Conservation (phyloP, 2,113 vertebrate species). For the Sinocyclocheilus rhinocerous region DNA sequence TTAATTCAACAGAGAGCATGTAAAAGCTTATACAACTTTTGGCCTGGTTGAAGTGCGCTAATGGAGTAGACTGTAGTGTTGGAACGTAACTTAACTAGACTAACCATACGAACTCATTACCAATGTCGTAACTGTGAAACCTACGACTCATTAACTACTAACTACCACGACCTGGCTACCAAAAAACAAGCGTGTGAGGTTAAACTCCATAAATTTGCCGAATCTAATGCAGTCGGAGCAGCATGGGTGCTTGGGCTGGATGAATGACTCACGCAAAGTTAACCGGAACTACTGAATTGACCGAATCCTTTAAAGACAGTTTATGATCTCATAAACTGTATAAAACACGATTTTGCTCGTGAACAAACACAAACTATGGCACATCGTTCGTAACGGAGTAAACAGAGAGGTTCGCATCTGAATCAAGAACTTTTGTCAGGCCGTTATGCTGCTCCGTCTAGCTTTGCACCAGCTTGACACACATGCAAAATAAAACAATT, state of each 20-base stretch:
- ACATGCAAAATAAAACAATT: conserved; percentile 30
- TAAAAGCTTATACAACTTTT: no score
- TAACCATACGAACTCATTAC: background rate
- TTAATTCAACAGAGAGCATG: background rate
- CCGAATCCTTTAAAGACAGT: background rate
- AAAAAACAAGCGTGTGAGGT: background rate
- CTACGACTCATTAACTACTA: no score
- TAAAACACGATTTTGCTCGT: background rate
- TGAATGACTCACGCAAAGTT: conserved; percentile 35
- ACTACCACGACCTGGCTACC: background rate
- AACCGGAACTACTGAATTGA: conserved; percentile 35
- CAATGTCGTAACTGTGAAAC: background rate
- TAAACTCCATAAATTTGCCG: background rate
- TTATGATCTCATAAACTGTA: background rate
- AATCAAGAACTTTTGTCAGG: conserved; percentile 32
- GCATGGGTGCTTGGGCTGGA: background rate
- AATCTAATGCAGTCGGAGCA: background rate
- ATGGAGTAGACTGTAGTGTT: background rate
- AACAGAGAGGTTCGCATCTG: background rate
- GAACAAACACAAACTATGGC: background rate
- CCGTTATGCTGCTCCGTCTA: conserved; percentile 14
- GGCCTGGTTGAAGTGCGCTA: background rate
- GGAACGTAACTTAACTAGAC: background rate
- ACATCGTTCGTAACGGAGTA: background rate
- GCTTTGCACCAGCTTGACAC: conserved; percentile 33